phyloP scores from a whole-genome alignment of 2,113 vertebrate species.

The Engystomops pustulosus region DNA sequence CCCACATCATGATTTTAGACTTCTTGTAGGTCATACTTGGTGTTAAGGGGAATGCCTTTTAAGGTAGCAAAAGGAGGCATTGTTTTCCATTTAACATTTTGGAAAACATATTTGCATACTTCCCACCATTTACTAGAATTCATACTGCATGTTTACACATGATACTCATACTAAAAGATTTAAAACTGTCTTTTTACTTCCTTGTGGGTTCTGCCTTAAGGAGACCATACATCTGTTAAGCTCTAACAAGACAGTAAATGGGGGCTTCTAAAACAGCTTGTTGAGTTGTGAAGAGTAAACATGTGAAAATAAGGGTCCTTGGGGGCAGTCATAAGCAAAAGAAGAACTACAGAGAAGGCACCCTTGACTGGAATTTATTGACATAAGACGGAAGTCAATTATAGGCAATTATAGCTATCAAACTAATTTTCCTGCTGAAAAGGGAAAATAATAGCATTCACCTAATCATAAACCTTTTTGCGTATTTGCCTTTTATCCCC shows the following conservation, averaged over 20 bases:
- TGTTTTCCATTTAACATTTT: no score
- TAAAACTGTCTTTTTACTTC: no score
- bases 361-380: conserved; percentile 19
- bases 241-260: background rate
- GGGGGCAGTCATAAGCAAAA: background rate
- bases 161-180: no score
- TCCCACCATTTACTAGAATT: no score
- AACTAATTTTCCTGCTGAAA: conserved; percentile 56
- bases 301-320: background rate
- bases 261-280: background rate
- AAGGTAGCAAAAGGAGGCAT: no score
- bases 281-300: background rate
- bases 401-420: conserved; percentile 56
- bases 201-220: background rate
- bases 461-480: conserved; percentile 48
- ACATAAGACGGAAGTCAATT: conserved; percentile 44
- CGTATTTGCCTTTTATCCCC: conserved; percentile 44
- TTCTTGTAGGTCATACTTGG: no score
- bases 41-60: no score
- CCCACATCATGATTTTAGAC: no score
- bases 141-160: no score
- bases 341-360: background rate
- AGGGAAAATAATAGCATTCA: conserved; percentile 52
- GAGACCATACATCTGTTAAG: background rate
- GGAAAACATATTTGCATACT: no score